A percentile compares a stretch with the other conserved stretches of the same genome.
Evolutionary conservation across 1,140 invertebrate species (phyloP).

Genomic region (Wasmannia auropunctata): DNA sequence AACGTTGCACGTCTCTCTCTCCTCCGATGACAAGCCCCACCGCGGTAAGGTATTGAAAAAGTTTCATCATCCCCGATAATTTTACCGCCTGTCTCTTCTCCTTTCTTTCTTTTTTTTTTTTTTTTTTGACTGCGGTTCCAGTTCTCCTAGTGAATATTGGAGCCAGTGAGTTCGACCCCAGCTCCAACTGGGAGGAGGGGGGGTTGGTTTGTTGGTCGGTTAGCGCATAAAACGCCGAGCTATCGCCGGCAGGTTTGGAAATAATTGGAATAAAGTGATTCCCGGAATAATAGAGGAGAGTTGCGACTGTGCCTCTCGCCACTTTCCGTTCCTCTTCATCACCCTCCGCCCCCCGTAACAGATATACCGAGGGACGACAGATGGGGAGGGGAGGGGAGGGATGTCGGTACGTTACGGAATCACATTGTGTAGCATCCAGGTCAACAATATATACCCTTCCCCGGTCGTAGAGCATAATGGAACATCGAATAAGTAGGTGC

Average conservation of each 20-base stretch:
- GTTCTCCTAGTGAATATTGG: not conserved
- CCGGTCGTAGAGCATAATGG: conserved; percentile 67
- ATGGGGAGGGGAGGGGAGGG: not conserved
- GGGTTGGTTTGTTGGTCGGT: conserved; percentile 27
- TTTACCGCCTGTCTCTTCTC: not conserved
- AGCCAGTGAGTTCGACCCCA: not conserved
- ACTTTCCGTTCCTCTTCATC: conserved; percentile 34
- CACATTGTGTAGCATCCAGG: conserved; percentile 76
- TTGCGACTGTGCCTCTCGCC: conserved; percentile 18
- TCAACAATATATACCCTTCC: conserved; percentile 74
- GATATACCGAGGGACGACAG: conserved; percentile 14
- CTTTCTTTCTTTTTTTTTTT: not conserved
- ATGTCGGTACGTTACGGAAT: conserved; percentile 63
- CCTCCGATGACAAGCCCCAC: conserved; percentile 3
- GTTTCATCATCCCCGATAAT: conserved; percentile 56
- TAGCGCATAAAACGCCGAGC: conserved; percentile 71
- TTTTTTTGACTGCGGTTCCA: not conserved
- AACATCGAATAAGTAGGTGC: conserved; percentile 75
- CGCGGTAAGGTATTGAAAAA: conserved; percentile 53
- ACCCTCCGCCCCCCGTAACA: not conserved
- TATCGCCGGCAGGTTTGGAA: conserved; percentile 76
- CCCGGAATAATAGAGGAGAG: conserved; percentile 72
- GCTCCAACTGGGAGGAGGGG: conserved; percentile 14
- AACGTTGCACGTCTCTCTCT: not conserved
- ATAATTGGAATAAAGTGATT: conserved; percentile 80